Percentiles rank a stretch among this genome's conserved stretches.
These are phyloP conservation scores for Channa striata DNA, from an alignment of 2,797 vertebrate species.

Conservation along the genomic window DNA sequence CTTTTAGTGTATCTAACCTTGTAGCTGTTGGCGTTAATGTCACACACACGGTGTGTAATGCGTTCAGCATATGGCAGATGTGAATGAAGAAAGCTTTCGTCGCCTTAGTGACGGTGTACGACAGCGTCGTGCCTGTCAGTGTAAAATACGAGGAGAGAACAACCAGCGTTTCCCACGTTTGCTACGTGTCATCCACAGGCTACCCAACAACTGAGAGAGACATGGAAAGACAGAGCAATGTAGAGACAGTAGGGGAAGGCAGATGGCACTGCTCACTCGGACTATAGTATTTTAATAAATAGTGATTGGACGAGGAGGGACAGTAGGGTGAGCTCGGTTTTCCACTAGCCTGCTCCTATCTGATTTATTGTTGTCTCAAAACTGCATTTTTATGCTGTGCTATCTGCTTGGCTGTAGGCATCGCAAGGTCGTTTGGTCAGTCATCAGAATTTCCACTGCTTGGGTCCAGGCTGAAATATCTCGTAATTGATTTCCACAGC, in stretches of 20 bases:
- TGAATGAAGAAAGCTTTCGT: constrained; percentile 72
- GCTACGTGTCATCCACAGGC: constrained; percentile 51
- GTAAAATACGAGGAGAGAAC: constrained; percentile 69
- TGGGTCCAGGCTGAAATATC: too few species aligned
- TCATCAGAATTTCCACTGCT: background rate
- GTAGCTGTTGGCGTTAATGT: constrained; percentile 71
- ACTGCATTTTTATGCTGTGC: too few species aligned
- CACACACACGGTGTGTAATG: constrained; percentile 67
- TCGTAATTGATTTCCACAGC: too few species aligned
- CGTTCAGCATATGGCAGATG: constrained; percentile 74
- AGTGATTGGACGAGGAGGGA: too few species aligned
- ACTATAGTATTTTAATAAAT: too few species aligned
- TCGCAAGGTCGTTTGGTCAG: background rate
- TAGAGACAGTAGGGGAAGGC: background rate
- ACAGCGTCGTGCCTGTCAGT: constrained; percentile 44
- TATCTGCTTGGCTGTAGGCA: too few species aligned
- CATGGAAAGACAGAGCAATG: background rate
- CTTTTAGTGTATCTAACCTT: constrained; percentile 75
- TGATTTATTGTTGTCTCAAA: too few species aligned
- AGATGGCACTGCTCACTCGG: background rate
- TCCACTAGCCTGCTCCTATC: too few species aligned
- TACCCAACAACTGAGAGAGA: background rate
- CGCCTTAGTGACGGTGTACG: constrained; percentile 58
- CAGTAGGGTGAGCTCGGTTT: too few species aligned
- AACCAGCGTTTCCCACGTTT: constrained; percentile 39